These are phyloP conservation scores for Drosophila sucinea DNA, from an alignment of 1,140 invertebrate genomes.

Conservation along the genomic window DNA sequence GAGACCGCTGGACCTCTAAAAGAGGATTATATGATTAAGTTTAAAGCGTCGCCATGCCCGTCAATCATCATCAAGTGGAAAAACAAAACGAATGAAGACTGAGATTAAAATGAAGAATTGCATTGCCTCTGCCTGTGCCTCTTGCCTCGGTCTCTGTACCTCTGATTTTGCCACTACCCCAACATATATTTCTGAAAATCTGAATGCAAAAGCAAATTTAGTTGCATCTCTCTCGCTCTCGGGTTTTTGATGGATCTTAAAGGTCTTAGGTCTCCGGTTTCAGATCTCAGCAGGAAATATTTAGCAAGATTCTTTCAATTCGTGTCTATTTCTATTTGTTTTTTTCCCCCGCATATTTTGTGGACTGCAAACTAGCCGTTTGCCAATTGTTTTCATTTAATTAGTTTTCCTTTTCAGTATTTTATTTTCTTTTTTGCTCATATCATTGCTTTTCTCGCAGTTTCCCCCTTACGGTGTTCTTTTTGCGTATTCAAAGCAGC, in stretches of 20 bases:
- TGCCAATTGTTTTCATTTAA: constrained; percentile 75
- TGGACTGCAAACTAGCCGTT: constrained; percentile 57
- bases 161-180: constrained; percentile 8
- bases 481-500: too few species aligned
- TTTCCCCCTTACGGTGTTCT: background rate
- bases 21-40: constrained; percentile 68
- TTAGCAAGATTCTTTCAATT: constrained; percentile 48
- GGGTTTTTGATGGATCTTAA: background rate
- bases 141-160: background rate
- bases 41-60: constrained; percentile 30
- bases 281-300: constrained; percentile 69
- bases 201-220: constrained; percentile 4
- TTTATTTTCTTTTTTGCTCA: background rate
- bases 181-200: background rate
- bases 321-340: constrained; percentile 14
- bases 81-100: constrained; percentile 1
- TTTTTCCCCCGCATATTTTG: background rate
- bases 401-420: constrained; percentile 45
- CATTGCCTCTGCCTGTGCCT: background rate
- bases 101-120: constrained; percentile 18
- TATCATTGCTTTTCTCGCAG: background rate
- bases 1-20: constrained; percentile 26
- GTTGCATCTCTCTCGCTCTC: constrained; percentile 1
- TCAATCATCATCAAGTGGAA: constrained; percentile 53
- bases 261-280: background rate